Evolutionary conservation across 2,888 invertebrate species (phyloP).

Genomic region (Anticlea derivata): DNA sequence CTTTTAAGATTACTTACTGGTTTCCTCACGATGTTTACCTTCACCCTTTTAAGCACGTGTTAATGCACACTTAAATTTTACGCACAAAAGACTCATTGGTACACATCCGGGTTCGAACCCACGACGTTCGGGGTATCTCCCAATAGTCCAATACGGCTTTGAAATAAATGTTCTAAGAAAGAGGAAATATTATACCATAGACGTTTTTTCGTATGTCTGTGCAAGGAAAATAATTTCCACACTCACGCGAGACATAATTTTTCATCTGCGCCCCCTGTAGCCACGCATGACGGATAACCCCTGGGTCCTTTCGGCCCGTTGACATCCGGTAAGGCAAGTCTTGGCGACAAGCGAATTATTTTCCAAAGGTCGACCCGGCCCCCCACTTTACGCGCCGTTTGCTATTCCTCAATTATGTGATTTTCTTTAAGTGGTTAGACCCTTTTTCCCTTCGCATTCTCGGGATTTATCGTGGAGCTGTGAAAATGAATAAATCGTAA

Average conservation of each 20-base stretch:
- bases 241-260: slow-evolving; percentile 48
- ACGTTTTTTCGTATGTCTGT: background rate
- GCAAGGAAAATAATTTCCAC: slow-evolving; percentile 17
- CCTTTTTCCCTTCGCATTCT: slow-evolving; percentile 59
- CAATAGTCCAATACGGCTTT: too few species aligned
- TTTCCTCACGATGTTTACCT: too few species aligned
- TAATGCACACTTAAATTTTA: too few species aligned
- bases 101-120: too few species aligned
- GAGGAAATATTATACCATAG: too few species aligned
- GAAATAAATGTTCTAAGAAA: too few species aligned
- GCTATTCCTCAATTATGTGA: slow-evolving; percentile 82
- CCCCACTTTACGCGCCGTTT: slow-evolving; percentile 79
- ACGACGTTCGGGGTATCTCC: too few species aligned
- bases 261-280: slow-evolving; percentile 52
- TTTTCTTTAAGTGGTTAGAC: slow-evolving; percentile 79
- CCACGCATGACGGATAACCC: slow-evolving; percentile 70
- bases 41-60: too few species aligned
- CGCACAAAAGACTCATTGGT: too few species aligned
- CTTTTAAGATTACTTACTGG: too few species aligned
- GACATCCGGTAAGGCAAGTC: slow-evolving; percentile 54
- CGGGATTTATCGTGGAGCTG: slow-evolving; percentile 58
- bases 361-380: slow-evolving; percentile 49
- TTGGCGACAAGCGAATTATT: slow-evolving; percentile 59
- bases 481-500: slow-evolving; percentile 40
- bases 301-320: slow-evolving; percentile 46